A percentile compares a stretch with the other conserved stretches of the same genome.
phyloP scores from a whole-genome alignment of 2,113 vertebrate genomes.

The Dromiciops gliroides region DNA sequence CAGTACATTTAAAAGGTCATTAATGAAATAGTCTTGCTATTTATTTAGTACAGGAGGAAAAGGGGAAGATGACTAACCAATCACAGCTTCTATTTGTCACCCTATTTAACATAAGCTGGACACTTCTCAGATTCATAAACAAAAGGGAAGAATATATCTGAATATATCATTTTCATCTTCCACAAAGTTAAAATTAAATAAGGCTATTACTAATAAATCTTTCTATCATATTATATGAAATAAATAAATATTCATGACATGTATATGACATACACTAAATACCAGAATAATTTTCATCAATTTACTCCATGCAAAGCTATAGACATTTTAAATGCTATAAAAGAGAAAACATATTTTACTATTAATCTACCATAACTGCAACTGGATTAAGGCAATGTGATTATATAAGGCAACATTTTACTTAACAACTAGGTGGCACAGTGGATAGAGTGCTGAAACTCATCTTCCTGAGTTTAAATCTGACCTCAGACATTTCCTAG shows the following conservation, averaged over 20 bases:
- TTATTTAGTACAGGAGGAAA: not conserved
- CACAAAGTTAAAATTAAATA: constrained; percentile 25
- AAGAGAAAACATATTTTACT: constrained; percentile 8
- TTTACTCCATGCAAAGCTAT: not conserved
- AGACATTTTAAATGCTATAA: not conserved
- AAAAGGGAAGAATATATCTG: constrained; percentile 24
- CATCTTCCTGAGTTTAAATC: not conserved
- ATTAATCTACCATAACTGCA: not conserved
- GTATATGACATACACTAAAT: not conserved
- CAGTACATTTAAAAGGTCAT: not conserved
- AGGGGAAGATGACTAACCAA: not conserved
- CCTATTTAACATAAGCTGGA: constrained; percentile 29
- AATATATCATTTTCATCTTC: not conserved
- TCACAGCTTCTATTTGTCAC: not conserved
- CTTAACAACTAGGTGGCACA: not conserved
- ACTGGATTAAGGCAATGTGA: not conserved
- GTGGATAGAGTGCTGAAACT: not conserved
- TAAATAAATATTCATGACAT: constrained; percentile 37
- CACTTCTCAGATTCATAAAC: constrained; percentile 25
- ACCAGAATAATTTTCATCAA: not conserved
- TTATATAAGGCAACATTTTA: not conserved
- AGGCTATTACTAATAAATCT: constrained; percentile 15
- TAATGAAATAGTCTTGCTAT: not conserved
- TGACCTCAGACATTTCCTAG: not conserved
- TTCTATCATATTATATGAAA: constrained; percentile 23